Percentiles rank a stretch among this genome's conserved stretches.
phyloP scores from a whole-genome alignment of 23 tunicate species.

The Phallusia fumigata region DNA sequence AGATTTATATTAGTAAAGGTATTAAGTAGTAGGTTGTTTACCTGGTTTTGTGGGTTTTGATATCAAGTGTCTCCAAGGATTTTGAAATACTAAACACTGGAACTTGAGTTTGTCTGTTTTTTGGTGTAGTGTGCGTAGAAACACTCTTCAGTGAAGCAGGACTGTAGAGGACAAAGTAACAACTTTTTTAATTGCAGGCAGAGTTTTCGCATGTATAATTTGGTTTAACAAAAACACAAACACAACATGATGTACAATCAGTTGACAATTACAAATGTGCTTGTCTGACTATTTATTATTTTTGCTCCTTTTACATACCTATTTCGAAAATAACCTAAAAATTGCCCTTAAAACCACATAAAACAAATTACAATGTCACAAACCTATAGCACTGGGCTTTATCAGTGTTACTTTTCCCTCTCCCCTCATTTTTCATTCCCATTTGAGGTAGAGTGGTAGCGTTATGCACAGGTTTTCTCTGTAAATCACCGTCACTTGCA shows the following conservation, averaged over 20 bases:
- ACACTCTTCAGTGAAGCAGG: conserved; percentile 36
- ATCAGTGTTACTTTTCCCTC: too few relatives aligned
- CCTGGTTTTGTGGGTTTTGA: conserved; percentile 4
- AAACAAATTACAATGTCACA: too few relatives aligned
- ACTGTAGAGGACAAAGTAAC: too few relatives aligned
- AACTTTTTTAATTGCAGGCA: too few relatives aligned
- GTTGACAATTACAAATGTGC: not conserved
- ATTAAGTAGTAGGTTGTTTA: not conserved
- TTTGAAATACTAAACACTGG: not conserved
- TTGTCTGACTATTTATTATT: not conserved
- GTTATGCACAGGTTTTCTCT: not conserved
- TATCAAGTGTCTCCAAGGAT: not conserved
- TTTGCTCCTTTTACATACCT: not conserved
- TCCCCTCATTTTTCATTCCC: not conserved
- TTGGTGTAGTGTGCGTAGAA: conserved; percentile 19
- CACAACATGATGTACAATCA: not conserved
- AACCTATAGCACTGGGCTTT: too few relatives aligned
- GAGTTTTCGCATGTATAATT: too few relatives aligned
- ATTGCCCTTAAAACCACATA: too few relatives aligned
- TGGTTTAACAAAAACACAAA: too few relatives aligned
- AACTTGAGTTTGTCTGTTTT: not conserved
- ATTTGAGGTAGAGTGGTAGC: not conserved
- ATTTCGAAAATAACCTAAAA: too few relatives aligned
- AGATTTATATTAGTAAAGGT: too few relatives aligned
- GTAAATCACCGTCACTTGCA: conserved; percentile 52